These are phyloP conservation scores for Rugalucina vietnamica DNA, from an alignment of 2,888 invertebrate genomes.

Conservation along the genomic window DNA sequence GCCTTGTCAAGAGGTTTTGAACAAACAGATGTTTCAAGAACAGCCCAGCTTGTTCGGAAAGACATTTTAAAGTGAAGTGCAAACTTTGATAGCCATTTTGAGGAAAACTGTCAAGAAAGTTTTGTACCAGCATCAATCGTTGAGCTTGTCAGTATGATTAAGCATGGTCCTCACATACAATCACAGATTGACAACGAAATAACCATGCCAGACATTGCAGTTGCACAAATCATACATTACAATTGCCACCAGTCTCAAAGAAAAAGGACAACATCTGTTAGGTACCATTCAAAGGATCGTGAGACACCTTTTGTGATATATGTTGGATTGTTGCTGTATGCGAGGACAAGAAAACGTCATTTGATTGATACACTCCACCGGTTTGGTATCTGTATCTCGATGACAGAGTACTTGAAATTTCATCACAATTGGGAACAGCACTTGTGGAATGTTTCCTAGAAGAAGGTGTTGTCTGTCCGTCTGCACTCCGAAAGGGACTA, in stretches of 20 bases:
- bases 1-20: no score
- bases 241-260: background rate
- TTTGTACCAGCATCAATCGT: conserved; percentile 9
- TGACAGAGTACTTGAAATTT: background rate
- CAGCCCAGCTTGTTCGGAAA: background rate
- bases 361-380: background rate
- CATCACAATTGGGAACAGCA: background rate
- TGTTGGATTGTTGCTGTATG: background rate
- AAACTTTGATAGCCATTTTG: background rate
- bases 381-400: background rate
- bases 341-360: background rate
- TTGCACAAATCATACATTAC: conserved; percentile 26
- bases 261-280: background rate
- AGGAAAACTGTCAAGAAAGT: background rate
- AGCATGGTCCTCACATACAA: conserved; percentile 34
- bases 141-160: conserved; percentile 35
- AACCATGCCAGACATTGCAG: conserved; percentile 26
- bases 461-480: conserved; percentile 35
- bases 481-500: background rate
- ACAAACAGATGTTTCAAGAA: no score
- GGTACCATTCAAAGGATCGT: background rate
- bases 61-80: background rate
- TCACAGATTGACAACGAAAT: conserved; percentile 14
- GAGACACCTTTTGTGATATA: background rate
- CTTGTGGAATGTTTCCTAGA: no score